Conservation (phyloP, 2,888 invertebrate species). For the Meghimatium bilineatum region DNA sequence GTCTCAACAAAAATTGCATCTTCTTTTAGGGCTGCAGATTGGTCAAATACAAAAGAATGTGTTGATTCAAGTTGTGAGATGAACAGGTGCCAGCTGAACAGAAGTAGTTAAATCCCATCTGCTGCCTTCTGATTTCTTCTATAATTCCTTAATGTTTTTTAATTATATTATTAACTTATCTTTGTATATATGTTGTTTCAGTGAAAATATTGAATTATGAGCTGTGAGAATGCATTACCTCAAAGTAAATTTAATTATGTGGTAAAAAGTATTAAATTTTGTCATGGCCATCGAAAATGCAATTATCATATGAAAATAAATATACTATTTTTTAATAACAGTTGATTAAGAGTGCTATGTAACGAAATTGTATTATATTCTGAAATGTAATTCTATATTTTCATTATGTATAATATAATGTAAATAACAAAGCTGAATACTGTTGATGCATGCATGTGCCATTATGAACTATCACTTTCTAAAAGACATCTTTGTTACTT, state of each 20-base stretch:
- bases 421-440: background rate
- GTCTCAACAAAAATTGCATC: too few relatives aligned
- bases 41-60: too few relatives aligned
- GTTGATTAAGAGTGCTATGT: background rate
- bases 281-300: background rate
- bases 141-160: too few relatives aligned
- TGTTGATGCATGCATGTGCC: background rate
- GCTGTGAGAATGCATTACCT: background rate
- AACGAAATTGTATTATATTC: background rate
- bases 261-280: background rate
- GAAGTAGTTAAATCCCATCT: too few relatives aligned
- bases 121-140: too few relatives aligned
- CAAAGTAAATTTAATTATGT: background rate
- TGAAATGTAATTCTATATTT: background rate
- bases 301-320: background rate
- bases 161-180: background rate
- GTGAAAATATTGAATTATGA: background rate
- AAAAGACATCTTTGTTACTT: background rate
- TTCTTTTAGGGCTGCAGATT: too few relatives aligned
- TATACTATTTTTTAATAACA: background rate
- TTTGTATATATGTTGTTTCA: too few relatives aligned
- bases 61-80: too few relatives aligned
- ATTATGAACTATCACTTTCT: background rate
- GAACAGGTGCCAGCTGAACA: too few relatives aligned
- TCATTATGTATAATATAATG: background rate